Conservation (phyloP, 35 echinoderm and acorn worm species). For the Hemicentrotus pulcherrimus region DNA sequence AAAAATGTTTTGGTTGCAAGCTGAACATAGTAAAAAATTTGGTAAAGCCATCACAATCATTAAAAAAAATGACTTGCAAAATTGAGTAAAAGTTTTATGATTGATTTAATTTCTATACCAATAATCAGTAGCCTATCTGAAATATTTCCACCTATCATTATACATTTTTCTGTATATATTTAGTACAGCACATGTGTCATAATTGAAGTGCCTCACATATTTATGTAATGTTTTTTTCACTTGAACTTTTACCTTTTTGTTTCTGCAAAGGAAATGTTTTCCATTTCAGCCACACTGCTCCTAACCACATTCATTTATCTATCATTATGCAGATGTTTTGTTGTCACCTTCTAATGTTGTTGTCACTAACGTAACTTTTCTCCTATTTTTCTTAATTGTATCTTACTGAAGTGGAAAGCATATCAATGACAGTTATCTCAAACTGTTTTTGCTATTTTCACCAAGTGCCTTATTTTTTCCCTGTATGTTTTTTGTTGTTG, state of each 20-base stretch:
- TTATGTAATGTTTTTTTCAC: neutral
- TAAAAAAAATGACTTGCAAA: too few relatives aligned
- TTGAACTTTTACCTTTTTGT: neutral
- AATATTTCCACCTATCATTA: too few relatives aligned
- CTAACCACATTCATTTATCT: slow-evolving; percentile 8
- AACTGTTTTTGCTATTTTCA: neutral
- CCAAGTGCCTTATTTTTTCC: neutral
- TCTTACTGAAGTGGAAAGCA: neutral
- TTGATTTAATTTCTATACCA: too few relatives aligned
- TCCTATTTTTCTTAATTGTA: neutral
- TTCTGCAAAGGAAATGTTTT: neutral
- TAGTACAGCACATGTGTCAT: neutral
- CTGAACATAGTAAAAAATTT: too few relatives aligned
- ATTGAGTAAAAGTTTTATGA: too few relatives aligned
- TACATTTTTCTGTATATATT: too few relatives aligned
- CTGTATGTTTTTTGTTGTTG: neutral
- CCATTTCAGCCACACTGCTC: neutral
- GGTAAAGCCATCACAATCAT: too few relatives aligned
- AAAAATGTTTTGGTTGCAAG: too few relatives aligned
- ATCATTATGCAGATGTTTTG: slow-evolving; percentile 10
- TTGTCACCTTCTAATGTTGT: neutral
- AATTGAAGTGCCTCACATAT: neutral
- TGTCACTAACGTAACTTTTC: neutral
- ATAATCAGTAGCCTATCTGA: too few relatives aligned
- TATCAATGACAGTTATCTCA: neutral